Percentiles rank a stretch among this genome's conserved stretches.
These are phyloP conservation scores for Dryococelus australis DNA, from an alignment of 2,888 invertebrate genomes.

Conservation along the genomic window DNA sequence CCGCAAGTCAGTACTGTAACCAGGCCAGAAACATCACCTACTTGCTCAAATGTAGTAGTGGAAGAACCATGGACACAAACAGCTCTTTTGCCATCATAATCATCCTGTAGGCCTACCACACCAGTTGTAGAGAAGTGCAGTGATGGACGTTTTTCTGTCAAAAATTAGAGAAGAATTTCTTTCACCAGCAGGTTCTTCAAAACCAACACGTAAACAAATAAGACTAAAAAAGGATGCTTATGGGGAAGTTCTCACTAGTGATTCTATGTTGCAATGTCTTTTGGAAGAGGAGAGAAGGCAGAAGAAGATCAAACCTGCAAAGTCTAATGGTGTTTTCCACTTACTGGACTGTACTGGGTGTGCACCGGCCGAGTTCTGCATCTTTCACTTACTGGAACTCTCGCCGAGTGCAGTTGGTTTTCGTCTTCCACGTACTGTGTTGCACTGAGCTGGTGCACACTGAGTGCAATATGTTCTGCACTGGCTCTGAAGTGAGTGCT, in stretches of 20 bases:
- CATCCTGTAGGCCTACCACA: neutral
- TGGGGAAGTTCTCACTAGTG: slow-evolving; percentile 3
- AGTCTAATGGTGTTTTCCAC: no score
- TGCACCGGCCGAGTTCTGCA: no score
- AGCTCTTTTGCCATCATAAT: no score
- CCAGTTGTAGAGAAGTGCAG: neutral
- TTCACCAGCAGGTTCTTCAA: neutral
- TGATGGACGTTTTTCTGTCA: neutral
- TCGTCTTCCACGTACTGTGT: no score
- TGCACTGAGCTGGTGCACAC: no score
- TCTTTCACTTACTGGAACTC: no score
- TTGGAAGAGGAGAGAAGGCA: neutral
- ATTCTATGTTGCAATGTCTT: neutral
- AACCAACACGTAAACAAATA: neutral
- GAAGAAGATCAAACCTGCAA: neutral
- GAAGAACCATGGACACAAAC: slow-evolving; percentile 9
- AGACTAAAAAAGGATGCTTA: neutral
- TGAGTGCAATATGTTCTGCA: no score
- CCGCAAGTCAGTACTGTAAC: neutral
- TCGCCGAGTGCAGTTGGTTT: no score
- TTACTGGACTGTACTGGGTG: no score
- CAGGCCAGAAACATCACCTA: neutral
- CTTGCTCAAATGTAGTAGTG: neutral
- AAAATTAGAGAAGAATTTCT: neutral
- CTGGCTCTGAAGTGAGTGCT: no score